Percentiles rank a stretch among this genome's conserved stretches.
Conservation (phyloP, 2,888 invertebrate species). For the Muscina levida region DNA sequence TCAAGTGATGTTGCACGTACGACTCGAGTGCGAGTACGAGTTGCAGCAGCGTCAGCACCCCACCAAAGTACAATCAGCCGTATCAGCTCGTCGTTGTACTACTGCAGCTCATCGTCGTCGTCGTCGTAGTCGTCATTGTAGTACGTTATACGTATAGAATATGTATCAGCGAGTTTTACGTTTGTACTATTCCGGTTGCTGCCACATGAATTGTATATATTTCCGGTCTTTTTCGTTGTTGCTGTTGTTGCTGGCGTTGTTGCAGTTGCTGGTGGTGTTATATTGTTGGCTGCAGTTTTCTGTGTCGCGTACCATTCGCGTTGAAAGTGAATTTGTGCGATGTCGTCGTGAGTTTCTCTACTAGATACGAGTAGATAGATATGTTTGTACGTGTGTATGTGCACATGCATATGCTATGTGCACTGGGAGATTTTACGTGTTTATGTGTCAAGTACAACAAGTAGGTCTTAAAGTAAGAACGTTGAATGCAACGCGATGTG, state of each 20-base stretch:
- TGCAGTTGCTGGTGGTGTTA: conserved; percentile 9
- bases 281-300: conserved; percentile 63
- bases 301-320: conserved; percentile 66
- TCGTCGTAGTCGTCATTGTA: no score
- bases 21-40: neutral
- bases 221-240: conserved; percentile 35
- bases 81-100: neutral
- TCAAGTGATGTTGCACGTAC: conserved; percentile 44
- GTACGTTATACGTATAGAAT: neutral
- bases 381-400: neutral
- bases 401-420: neutral
- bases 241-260: conserved; percentile 34
- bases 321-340: conserved; percentile 65
- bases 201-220: conserved; percentile 34
- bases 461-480: conserved; percentile 66
- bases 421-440: conserved; percentile 56
- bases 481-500: conserved; percentile 3
- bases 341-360: conserved; percentile 57
- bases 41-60: neutral
- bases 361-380: neutral
- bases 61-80: no score
- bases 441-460: conserved; percentile 66
- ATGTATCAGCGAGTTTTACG: conserved; percentile 7
- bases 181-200: conserved; percentile 18
- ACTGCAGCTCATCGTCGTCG: neutral